A percentile compares a stretch with the other conserved stretches of the same genome.
Evolutionary conservation across 2,113 vertebrate genomes (phyloP).

Genomic region (Mesembrinibis cayennensis): DNA sequence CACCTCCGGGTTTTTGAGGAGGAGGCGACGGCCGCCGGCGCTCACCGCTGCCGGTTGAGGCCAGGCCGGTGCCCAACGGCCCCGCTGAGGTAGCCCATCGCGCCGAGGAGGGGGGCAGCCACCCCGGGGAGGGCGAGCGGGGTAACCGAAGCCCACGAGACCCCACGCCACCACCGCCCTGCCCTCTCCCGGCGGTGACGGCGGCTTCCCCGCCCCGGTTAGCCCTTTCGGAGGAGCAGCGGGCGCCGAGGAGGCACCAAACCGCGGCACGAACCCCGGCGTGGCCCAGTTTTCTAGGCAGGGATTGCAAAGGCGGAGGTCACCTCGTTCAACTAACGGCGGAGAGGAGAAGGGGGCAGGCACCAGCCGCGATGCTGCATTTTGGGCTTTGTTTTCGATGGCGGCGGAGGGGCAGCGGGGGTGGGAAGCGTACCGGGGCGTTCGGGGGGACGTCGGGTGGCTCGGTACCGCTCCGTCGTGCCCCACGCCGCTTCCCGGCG

Average conservation of each 20-base stretch:
- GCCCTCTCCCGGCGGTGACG: neutral
- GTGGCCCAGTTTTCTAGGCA: fast-evolving
- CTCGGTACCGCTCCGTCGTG: neutral
- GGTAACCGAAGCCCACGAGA: neutral
- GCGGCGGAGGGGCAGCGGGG: neutral
- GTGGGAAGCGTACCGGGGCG: neutral
- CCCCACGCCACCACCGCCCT: neutral
- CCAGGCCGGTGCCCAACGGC: neutral
- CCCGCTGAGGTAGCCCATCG: conserved; percentile 1
- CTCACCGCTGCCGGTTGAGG: neutral
- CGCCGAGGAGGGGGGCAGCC: neutral
- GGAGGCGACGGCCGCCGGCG: neutral
- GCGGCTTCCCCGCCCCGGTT: fast-evolving
- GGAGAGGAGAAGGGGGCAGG: neutral
- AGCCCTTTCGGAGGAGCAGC: neutral
- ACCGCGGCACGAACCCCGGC: neutral
- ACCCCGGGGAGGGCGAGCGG: fast-evolving
- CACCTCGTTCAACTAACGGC: neutral
- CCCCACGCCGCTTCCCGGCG: neutral
- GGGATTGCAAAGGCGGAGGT: neutral
- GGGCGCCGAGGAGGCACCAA: neutral
- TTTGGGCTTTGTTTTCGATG: neutral
- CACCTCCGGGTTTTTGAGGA: fast-evolving
- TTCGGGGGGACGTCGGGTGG: neutral
- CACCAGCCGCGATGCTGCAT: neutral